Evolutionary conservation across 2,113 vertebrate species (phyloP).

Genomic region (Cryptotis parvus): DNA sequence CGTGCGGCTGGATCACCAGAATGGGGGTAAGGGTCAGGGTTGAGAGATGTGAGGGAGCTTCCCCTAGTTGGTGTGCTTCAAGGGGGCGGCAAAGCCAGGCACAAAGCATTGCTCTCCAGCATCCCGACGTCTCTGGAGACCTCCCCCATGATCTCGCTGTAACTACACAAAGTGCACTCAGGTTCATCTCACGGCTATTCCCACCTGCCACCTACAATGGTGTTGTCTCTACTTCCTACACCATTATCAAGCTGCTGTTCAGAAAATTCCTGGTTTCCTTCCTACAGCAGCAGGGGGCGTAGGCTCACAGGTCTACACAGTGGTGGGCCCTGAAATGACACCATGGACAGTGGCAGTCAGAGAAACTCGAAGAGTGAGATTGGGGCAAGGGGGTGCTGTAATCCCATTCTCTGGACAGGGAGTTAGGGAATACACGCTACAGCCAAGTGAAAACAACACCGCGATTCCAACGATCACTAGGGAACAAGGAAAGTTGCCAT

Average conservation of each 20-base stretch:
- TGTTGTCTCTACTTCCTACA: not conserved
- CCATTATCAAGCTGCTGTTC: not conserved
- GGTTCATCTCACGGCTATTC: not conserved
- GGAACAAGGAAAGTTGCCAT: not conserved
- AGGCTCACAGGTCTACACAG: not conserved
- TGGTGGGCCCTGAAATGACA: not conserved
- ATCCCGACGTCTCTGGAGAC: fast-evolving
- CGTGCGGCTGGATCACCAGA: no score
- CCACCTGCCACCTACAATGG: not conserved
- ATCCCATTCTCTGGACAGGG: not conserved
- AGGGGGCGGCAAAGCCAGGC: fast-evolving
- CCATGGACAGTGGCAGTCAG: fast-evolving
- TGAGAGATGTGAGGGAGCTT: not conserved
- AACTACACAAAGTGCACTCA: fast-evolving
- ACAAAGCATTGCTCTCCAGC: not conserved
- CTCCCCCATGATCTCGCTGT: not conserved
- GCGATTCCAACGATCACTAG: not conserved
- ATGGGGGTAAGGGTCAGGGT: no score
- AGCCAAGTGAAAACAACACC: not conserved
- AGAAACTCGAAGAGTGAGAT: not conserved
- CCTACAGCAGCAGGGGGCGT: not conserved
- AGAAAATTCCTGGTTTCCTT: not conserved
- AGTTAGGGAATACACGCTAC: not conserved
- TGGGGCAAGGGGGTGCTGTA: no score
- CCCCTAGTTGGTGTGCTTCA: not conserved